phyloP scores from a whole-genome alignment of 2,888 invertebrate species.

The Seira ritae region DNA sequence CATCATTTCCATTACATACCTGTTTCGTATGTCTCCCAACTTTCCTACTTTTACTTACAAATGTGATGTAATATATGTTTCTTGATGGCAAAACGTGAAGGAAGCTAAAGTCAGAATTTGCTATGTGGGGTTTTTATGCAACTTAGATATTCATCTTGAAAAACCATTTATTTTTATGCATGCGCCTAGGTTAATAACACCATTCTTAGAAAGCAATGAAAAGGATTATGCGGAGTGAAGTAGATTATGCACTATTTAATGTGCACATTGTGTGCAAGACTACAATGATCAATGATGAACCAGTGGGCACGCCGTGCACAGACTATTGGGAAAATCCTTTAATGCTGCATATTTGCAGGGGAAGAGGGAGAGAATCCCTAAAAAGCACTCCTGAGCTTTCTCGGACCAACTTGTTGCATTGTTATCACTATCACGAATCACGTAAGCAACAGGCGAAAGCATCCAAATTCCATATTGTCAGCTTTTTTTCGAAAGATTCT shows the following conservation, averaged over 20 bases:
- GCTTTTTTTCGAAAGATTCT: too few relatives aligned
- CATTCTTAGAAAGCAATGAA: slow-evolving; percentile 30
- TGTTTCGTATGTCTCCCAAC: neutral
- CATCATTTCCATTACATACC: neutral
- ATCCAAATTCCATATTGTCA: neutral
- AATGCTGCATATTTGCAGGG: neutral
- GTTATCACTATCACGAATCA: neutral
- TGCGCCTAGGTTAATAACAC: slow-evolving; percentile 46
- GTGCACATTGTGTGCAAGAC: neutral
- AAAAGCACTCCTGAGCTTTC: neutral
- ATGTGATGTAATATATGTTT: too few relatives aligned
- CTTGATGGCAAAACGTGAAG: too few relatives aligned
- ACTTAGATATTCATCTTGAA: neutral
- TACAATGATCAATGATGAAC: neutral
- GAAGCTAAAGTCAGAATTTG: neutral
- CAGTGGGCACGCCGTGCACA: too few relatives aligned
- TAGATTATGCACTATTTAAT: neutral
- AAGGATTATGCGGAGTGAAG: neutral
- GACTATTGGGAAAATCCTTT: too few relatives aligned
- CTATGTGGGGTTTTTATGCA: neutral
- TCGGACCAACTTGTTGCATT: neutral
- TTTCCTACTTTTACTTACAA: too few relatives aligned
- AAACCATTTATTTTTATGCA: slow-evolving; percentile 25
- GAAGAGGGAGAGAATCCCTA: neutral
- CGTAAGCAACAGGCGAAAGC: neutral